Evolutionary conservation across 2,888 invertebrate species (phyloP).

Genomic region (Eremobia ochroleuca): DNA sequence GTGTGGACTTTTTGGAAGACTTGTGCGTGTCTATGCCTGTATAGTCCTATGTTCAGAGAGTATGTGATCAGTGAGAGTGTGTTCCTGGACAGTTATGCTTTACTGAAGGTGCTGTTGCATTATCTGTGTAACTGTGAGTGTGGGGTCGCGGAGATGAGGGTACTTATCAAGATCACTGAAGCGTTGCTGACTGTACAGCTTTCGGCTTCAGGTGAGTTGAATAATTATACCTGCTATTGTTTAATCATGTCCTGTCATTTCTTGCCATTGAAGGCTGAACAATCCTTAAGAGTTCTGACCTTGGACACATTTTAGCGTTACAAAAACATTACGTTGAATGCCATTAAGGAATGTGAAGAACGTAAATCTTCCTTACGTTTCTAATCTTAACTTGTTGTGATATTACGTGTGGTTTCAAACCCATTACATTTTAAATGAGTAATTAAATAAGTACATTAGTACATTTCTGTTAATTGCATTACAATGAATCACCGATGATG

Average conservation of each 20-base stretch:
- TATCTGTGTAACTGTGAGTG: conserved; percentile 74
- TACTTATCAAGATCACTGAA: conserved; percentile 84
- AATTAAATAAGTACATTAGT: conserved; percentile 34
- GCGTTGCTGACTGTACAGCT: conserved; percentile 87
- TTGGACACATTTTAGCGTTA: background rate
- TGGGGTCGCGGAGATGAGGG: conserved; percentile 73
- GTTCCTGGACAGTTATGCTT: conserved; percentile 81
- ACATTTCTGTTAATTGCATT: conserved; percentile 39
- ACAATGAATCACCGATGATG: conserved; percentile 24
- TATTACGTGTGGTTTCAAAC: background rate
- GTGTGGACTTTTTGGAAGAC: conserved; percentile 89
- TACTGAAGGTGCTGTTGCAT: conserved; percentile 82
- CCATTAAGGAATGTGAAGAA: background rate
- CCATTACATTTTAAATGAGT: conserved; percentile 6
- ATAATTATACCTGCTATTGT: background rate
- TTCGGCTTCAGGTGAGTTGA: conserved; percentile 83
- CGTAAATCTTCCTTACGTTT: background rate
- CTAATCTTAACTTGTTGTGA: background rate
- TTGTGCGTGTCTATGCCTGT: conserved; percentile 88
- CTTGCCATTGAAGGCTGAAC: background rate
- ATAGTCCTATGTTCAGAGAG: conserved; percentile 90
- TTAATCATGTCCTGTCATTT: too few relatives aligned
- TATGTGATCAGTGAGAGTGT: conserved; percentile 83
- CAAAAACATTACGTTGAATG: background rate
- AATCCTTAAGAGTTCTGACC: background rate